Base-by-base conservation (phyloP, 1,140 invertebrate genomes). In the Pseudomyrmex pallidus region DNA sequence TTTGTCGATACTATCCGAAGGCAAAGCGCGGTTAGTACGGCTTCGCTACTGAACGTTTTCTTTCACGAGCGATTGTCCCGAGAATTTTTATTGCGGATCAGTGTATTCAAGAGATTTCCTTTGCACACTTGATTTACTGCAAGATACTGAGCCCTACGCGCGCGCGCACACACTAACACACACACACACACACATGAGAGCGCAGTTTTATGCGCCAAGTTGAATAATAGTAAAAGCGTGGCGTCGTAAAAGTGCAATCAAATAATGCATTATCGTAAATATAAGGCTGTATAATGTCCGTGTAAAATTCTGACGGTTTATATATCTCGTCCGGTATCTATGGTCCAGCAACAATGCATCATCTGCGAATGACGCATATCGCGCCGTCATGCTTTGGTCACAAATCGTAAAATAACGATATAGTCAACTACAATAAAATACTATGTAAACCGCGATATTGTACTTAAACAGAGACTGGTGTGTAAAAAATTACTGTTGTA, bases 211-310 rank as follows among this genome's bases (percentile, higher is more conserved):
- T 70, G 66, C 20, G 50, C 20, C 2, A 48, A 35, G 83, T 61
- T 67, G 87, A 87, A 91, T 91, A 90, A 91, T 90, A 89, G 83
- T 87, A 90, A 90, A 90, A 90, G 83, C 74, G 46, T 66, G 62
- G 57, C 74, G 62, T 88, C 90, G 84, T 92, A 91, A 92, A 92
- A 91, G 77, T 83, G 76, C 87, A 87, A 90, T 92, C 90, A 85
- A 86, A 90, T 89, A 87, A 92, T 90, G 85, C 90, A 89, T 91
- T 91, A 90, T 90, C 90, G 89, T 88, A 89, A 91, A 91, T 85
- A 88, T 86, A 89, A 85, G 56, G 73, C 73, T 70, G 57, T 85
- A 66, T 83, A 64, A 78, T 25, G 61, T 17, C 13, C 74, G 63
- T 74, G 72, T 85, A 86, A 91, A 89, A 84, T 89, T 83, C 86